These are phyloP conservation scores for Holacanthella duospinosa DNA, from an alignment of 2,888 invertebrate genomes.

Conservation along the genomic window DNA sequence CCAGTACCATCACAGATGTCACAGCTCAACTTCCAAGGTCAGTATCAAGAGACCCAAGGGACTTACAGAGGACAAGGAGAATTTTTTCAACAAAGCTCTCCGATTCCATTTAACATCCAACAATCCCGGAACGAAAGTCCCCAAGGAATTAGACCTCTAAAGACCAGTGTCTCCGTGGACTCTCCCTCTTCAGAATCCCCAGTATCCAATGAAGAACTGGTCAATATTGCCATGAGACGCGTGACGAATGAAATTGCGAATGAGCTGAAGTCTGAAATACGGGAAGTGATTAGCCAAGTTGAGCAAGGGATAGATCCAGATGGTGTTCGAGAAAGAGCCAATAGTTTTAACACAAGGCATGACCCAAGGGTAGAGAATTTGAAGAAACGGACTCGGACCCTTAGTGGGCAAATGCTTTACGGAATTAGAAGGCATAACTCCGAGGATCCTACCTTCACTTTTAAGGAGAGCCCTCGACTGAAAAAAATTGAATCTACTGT, in stretches of 20 bases:
- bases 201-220: conserved; percentile 5
- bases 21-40: not conserved
- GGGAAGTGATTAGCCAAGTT: conserved; percentile 67
- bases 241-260: conserved; percentile 67
- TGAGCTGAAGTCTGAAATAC: conserved; percentile 69
- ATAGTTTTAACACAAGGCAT: conserved; percentile 28
- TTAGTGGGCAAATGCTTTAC: conserved; percentile 27
- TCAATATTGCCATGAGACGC: conserved; percentile 32
- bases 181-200: conserved; percentile 1
- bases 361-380: conserved; percentile 27
- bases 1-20: not conserved
- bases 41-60: not conserved
- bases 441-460: conserved; percentile 7
- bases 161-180: not conserved
- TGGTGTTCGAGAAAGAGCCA: conserved; percentile 38
- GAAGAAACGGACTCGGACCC: conserved; percentile 25
- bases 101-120: not conserved
- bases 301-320: conserved; percentile 64
- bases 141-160: not conserved
- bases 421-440: conserved; percentile 9
- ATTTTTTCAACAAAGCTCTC: not conserved
- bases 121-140: not conserved
- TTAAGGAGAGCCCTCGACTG: not conserved
- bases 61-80: not conserved
- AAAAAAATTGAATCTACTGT: not conserved